Conservation (phyloP, 2,888 invertebrate species). For the Strigamia transsilvanica region DNA sequence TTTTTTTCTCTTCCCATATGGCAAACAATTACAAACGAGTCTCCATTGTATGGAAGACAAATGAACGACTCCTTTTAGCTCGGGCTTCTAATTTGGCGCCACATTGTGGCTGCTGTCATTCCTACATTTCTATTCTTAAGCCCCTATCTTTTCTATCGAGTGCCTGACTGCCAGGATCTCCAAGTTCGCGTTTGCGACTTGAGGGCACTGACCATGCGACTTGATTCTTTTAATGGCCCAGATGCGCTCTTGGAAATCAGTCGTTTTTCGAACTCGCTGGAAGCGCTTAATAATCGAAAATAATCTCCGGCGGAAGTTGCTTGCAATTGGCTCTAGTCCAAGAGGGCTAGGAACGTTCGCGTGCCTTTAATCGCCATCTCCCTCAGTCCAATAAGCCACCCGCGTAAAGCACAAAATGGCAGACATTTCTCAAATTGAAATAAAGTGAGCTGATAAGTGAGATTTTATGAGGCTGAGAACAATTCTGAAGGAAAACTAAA, state of each 20-base stretch:
- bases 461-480: constrained; percentile 43
- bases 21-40: constrained; percentile 29
- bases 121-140: constrained; percentile 13
- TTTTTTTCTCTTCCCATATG: neutral
- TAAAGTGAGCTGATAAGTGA: constrained; percentile 47
- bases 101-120: constrained; percentile 43
- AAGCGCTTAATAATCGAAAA: constrained; percentile 45
- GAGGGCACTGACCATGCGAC: constrained; percentile 34
- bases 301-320: constrained; percentile 48
- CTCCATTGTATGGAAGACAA: constrained; percentile 38
- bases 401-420: constrained; percentile 46
- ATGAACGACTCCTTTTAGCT: constrained; percentile 9
- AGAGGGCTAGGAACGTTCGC: constrained; percentile 1
- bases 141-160: constrained; percentile 43
- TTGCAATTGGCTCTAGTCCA: constrained; percentile 31
- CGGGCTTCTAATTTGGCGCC: constrained; percentile 41
- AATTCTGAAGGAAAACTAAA: constrained; percentile 4
- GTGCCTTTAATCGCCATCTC: constrained; percentile 47
- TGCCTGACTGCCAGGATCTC: neutral
- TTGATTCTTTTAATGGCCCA: constrained; percentile 18
- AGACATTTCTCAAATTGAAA: constrained; percentile 48
- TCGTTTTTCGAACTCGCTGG: constrained; percentile 6
- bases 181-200: neutral
- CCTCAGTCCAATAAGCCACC: constrained; percentile 43
- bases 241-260: constrained; percentile 9